Conservation (phyloP, 2,113 vertebrate species). For the Nothobranchius kuhntae region DNA sequence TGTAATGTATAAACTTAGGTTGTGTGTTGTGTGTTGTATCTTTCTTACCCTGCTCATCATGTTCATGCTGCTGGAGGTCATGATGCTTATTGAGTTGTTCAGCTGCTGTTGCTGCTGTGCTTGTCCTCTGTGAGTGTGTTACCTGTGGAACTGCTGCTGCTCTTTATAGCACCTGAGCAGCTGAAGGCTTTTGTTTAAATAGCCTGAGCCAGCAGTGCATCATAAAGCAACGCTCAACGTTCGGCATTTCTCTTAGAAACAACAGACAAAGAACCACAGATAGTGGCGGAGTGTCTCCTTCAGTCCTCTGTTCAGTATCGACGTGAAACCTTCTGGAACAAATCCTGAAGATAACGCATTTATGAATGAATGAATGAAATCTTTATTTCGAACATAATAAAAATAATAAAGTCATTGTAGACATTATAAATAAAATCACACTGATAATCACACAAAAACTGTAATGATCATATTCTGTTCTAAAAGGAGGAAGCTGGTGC, state of each 20-base stretch:
- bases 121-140: slow-evolving; percentile 10
- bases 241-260: slow-evolving; percentile 55
- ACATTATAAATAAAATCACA: too few species aligned
- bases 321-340: slow-evolving; percentile 23
- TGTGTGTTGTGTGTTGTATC: too few species aligned
- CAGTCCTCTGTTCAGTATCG: slow-evolving; percentile 21
- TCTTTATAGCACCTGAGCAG: slow-evolving; percentile 59
- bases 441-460: too few species aligned
- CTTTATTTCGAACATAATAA: too few species aligned
- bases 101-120: slow-evolving; percentile 17
- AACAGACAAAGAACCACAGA: slow-evolving; percentile 32
- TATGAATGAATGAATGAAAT: too few species aligned
- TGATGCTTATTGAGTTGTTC: slow-evolving; percentile 25
- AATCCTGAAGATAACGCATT: slow-evolving; percentile 3
- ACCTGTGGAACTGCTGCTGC: slow-evolving; percentile 43
- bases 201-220: slow-evolving; percentile 38
- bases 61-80: slow-evolving; percentile 50
- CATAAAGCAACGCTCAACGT: slow-evolving; percentile 39
- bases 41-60: slow-evolving; percentile 54
- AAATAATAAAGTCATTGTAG: too few species aligned
- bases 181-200: slow-evolving; percentile 40
- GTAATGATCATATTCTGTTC: too few species aligned
- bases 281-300: slow-evolving; percentile 35
- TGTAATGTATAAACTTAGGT: too few species aligned
- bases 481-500: too few species aligned